Evolutionary conservation across 1,140 invertebrate species (phyloP).

Genomic region (Drosophila pseudoananassae): DNA sequence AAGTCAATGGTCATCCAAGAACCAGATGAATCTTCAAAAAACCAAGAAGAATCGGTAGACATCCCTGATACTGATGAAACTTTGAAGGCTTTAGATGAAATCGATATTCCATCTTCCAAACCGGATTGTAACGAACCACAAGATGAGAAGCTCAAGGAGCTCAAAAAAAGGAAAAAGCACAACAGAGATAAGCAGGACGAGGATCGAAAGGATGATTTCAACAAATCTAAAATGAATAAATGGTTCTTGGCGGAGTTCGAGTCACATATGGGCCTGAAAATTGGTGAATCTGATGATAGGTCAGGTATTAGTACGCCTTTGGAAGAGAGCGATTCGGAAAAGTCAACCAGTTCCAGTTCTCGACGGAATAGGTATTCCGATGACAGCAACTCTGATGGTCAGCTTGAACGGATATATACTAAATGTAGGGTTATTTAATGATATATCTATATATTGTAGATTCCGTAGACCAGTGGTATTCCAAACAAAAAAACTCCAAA

Average conservation of each 20-base stretch:
- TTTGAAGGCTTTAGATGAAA: not conserved
- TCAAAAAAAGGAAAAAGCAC: not conserved
- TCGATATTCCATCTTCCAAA: not conserved
- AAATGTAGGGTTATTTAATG: too few species aligned
- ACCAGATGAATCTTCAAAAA: too few species aligned
- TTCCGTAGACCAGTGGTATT: too few species aligned
- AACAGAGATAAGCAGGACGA: not conserved
- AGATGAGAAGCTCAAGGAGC: not conserved
- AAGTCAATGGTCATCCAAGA: too few species aligned
- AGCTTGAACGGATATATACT: not conserved
- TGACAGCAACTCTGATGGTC: slow-evolving; percentile 1
- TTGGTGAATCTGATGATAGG: not conserved
- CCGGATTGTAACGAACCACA: not conserved
- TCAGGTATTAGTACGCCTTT: not conserved
- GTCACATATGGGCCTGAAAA: not conserved
- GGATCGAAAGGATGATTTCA: not conserved
- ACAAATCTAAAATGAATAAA: not conserved
- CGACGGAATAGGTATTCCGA: not conserved
- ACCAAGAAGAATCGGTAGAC: not conserved
- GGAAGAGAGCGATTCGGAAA: not conserved
- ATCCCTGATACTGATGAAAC: not conserved
- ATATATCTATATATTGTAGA: too few species aligned
- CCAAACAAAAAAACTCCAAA: too few species aligned
- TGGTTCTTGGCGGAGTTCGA: slow-evolving; percentile 15
- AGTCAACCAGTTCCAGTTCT: not conserved